These are phyloP conservation scores for Cnemophilus loriae DNA, from an alignment of 2,113 vertebrate genomes.

Conservation along the genomic window DNA sequence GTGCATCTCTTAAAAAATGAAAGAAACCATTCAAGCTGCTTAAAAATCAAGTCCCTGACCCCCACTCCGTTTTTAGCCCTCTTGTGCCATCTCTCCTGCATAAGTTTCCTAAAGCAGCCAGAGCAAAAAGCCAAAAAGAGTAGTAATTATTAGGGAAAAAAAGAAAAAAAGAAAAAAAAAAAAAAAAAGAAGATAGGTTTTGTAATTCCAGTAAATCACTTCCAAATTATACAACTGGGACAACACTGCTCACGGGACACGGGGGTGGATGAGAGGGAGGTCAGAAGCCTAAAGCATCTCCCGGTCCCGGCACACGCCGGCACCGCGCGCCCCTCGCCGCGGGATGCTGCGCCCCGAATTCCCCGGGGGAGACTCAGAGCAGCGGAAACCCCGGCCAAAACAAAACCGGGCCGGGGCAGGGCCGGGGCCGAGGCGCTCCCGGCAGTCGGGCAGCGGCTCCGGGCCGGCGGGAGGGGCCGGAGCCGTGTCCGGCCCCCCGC, in stretches of 20 bases:
- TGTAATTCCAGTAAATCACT: constrained; percentile 84
- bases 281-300: background rate
- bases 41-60: constrained; percentile 78
- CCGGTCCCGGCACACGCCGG: background rate
- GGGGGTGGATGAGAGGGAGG: background rate
- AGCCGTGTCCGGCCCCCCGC: fast-evolving
- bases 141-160: constrained; percentile 47
- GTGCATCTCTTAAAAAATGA: constrained; percentile 88
- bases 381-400: background rate
- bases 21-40: constrained; percentile 87
- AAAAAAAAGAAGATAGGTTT: constrained; percentile 32
- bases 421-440: background rate
- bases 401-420: background rate
- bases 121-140: constrained; percentile 72
- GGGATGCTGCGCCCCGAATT: background rate
- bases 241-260: constrained; percentile 57
- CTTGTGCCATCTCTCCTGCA: constrained; percentile 66
- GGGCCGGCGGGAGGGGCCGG: background rate
- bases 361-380: background rate
- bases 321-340: background rate
- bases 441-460: background rate
- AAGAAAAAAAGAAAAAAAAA: constrained; percentile 44
- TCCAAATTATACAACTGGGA: constrained; percentile 64
- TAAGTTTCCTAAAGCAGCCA: constrained; percentile 75
- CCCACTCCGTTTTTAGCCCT: constrained; percentile 72